Conservation (phyloP, 2,113 vertebrate species). For the Podarcis muralis region DNA sequence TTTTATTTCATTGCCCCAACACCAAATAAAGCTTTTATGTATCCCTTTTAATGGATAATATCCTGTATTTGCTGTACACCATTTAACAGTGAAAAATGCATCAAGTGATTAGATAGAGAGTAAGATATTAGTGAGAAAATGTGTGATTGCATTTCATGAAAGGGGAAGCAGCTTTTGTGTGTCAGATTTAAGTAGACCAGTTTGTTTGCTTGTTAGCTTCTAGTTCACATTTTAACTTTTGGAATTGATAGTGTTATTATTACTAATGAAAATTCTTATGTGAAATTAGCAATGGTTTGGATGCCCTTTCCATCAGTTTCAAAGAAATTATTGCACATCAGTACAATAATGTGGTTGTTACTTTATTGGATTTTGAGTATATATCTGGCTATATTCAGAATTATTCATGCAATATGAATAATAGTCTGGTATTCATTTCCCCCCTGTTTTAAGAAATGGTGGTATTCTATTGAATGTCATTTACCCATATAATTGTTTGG, state of each 20-base stretch:
- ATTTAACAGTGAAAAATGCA: slow-evolving; percentile 39
- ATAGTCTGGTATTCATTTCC: neutral
- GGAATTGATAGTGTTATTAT: neutral
- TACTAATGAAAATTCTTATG: neutral
- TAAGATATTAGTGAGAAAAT: slow-evolving; percentile 16
- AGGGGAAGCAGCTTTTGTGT: neutral
- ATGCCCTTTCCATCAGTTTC: neutral
- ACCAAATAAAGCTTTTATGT: neutral
- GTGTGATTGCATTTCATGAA: slow-evolving; percentile 20
- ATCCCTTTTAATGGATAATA: neutral
- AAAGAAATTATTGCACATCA: neutral
- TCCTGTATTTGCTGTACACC: neutral
- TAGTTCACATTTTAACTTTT: neutral
- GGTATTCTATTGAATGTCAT: neutral
- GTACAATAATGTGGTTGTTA: neutral
- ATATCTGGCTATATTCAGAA: neutral
- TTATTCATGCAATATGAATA: neutral
- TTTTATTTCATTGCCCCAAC: neutral
- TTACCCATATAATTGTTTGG: neutral
- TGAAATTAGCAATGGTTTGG: neutral
- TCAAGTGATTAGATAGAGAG: neutral
- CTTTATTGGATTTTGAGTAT: neutral
- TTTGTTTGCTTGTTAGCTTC: neutral
- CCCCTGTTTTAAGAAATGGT: neutral
- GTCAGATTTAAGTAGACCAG: neutral